Percentiles rank a stretch among this genome's conserved stretches.
Evolutionary conservation across 2,797 vertebrate genomes (phyloP).

Genomic region (Neostethus bicornis): DNA sequence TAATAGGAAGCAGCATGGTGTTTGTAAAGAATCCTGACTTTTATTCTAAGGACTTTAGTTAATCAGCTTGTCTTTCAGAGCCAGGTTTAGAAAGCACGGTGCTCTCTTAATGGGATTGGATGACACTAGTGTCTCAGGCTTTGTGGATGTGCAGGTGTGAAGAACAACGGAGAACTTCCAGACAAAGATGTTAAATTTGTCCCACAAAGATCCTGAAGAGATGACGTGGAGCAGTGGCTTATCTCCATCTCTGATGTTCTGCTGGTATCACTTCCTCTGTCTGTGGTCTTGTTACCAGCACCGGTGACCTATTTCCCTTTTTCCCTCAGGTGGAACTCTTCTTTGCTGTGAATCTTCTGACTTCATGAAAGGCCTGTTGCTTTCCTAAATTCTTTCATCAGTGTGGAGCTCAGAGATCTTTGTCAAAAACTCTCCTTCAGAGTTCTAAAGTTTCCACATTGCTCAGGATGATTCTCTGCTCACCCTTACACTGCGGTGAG

Average conservation of each 20-base stretch:
- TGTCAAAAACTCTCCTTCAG: background rate
- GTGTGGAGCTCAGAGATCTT: background rate
- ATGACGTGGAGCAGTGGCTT: background rate
- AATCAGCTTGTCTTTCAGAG: conserved; percentile 6
- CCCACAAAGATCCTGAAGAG: background rate
- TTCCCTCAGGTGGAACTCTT: background rate
- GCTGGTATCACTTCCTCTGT: background rate
- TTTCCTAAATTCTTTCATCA: background rate
- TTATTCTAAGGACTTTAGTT: background rate
- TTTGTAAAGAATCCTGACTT: background rate
- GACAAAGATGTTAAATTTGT: background rate
- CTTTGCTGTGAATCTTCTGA: background rate
- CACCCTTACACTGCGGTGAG: background rate
- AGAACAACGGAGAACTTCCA: background rate
- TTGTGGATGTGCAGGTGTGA: conserved; percentile 4
- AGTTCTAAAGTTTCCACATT: background rate
- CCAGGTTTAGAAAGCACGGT: background rate
- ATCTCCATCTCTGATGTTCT: background rate
- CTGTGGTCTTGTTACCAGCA: conserved; percentile 1
- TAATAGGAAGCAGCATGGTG: background rate
- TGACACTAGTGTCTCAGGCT: background rate
- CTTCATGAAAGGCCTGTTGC: conserved; percentile 1
- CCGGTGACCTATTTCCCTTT: background rate
- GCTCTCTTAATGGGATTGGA: conserved; percentile 1
- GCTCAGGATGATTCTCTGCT: background rate